Evolutionary conservation across 2,888 invertebrate genomes (phyloP), one percentile per base, ranked within the genome.

Genomic region (Palloptera scutellata): DNA sequence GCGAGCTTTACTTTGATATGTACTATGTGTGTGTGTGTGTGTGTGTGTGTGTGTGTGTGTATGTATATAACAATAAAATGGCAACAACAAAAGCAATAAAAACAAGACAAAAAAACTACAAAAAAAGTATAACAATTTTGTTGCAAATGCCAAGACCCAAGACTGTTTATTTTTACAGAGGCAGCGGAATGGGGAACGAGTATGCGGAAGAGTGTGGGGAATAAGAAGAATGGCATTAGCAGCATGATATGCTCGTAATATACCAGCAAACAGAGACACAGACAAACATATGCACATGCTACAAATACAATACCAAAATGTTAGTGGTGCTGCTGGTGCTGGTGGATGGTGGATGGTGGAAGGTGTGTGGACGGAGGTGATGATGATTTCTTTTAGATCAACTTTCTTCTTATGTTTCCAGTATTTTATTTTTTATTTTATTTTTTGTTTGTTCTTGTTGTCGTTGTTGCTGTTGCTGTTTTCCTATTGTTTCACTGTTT

Each of bases 401-500:
- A 65, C 70, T 64, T 67, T 69, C 70, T 66, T 66, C 54, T 66
- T 67, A 72, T 69, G 53, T 66, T 71, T 72, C 42, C 53, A 19
- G 52, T 66, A 48, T 20, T 58, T 63, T 58, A 66, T 65, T 68
- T 68, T 64, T 59, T 60, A 51, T 69, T 63, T 52, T 66, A 67
- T 65, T 73, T 71, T 64, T 70, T 67, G 59, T 63, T 65, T 64
- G 65, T 54, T 52, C 64, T 71, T 65, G 53, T 55, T 58, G 54
- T 61, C 55, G 64, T 64, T 52, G 41, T 17, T 68, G 52, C 52
- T 57, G 51, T 45, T 65, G 6, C 58, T 60, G 52, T 45, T 66
- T 73, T 70, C 68, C 67, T 72, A 68, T 70, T 70, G 64, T 73
- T 70, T 74, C 67, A 75, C 77, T 77, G 72, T 78, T 76, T 76